Percentiles rank a stretch among this genome's conserved stretches.
phyloP scores from a whole-genome alignment of 2,797 vertebrate species.

The Parauchenoglanis punctatus region DNA sequence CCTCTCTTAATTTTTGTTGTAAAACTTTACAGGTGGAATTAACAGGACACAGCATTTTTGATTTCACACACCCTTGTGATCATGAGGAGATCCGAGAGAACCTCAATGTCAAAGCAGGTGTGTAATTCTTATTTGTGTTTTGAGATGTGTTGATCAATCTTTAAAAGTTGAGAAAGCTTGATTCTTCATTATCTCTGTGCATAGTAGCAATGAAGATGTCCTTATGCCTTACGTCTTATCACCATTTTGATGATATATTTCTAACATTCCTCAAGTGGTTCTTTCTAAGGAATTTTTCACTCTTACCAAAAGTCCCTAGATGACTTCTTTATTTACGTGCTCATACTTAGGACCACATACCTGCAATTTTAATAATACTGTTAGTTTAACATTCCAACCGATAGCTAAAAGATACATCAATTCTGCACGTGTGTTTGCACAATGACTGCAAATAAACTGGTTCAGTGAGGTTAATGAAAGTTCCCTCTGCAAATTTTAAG shows the following conservation, averaged over 20 bases:
- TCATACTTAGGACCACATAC: not conserved
- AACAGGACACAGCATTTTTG: conserved; percentile 87
- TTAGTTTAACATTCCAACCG: not conserved
- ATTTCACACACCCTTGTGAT: conserved; percentile 88
- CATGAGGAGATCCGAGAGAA: conserved; percentile 87
- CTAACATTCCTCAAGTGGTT: not conserved
- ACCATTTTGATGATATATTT: not conserved
- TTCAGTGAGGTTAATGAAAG: not conserved
- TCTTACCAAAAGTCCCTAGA: not conserved
- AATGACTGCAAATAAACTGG: not conserved
- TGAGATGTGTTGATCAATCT: not conserved
- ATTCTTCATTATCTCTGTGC: not conserved
- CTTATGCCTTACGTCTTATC: conserved; percentile 35
- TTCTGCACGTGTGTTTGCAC: not conserved
- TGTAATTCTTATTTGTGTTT: conserved; percentile 9
- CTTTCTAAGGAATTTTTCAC: not conserved
- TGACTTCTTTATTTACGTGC: not conserved
- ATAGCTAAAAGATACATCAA: not conserved
- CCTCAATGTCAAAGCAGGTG: conserved; percentile 76
- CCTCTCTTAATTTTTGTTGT: not conserved
- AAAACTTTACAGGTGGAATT: conserved; percentile 77
- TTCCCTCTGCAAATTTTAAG: not conserved
- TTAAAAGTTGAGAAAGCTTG: not conserved
- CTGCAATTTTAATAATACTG: not conserved
- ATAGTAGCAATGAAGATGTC: conserved; percentile 14